Conservation (phyloP, 2,113 vertebrate genomes). For the Myxocyprinus asiaticus region DNA sequence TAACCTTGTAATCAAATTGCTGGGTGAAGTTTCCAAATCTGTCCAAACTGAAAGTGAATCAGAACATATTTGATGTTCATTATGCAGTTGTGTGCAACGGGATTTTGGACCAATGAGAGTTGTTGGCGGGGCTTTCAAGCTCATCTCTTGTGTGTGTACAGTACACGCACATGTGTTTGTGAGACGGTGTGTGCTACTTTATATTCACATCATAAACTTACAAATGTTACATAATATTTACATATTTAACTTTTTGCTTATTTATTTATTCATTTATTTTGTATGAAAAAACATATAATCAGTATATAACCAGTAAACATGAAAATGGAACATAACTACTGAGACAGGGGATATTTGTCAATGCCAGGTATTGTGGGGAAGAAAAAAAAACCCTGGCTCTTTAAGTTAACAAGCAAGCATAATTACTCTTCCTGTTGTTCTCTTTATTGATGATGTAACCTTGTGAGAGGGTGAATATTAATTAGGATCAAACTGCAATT, state of each 20-base stretch:
- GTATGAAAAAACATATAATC: too few species aligned
- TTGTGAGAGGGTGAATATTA: background rate
- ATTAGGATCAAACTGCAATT: conserved; percentile 18
- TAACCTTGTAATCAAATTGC: too few species aligned
- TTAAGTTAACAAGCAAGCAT: background rate
- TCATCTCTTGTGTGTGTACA: background rate
- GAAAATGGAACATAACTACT: conserved; percentile 20
- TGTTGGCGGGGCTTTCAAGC: background rate
- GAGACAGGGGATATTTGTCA: conserved; percentile 11
- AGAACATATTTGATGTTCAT: too few species aligned
- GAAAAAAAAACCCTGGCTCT: background rate
- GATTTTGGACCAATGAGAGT: too few species aligned
- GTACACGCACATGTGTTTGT: background rate
- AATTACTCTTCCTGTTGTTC: background rate
- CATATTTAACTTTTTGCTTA: conserved; percentile 35
- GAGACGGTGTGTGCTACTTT: conserved; percentile 15
- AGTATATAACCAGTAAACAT: background rate
- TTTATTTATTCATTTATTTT: too few species aligned
- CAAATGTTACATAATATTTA: conserved; percentile 40
- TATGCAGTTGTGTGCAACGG: too few species aligned
- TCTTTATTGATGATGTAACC: background rate
- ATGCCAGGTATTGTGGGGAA: conserved; percentile 3
- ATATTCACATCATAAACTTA: conserved; percentile 45
- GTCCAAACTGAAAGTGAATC: too few species aligned
- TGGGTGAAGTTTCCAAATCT: too few species aligned